Evolutionary conservation across 2,113 vertebrate genomes (phyloP), one percentile per base, ranked within the genome.

Genomic region (Corynorhinus townsendii): DNA sequence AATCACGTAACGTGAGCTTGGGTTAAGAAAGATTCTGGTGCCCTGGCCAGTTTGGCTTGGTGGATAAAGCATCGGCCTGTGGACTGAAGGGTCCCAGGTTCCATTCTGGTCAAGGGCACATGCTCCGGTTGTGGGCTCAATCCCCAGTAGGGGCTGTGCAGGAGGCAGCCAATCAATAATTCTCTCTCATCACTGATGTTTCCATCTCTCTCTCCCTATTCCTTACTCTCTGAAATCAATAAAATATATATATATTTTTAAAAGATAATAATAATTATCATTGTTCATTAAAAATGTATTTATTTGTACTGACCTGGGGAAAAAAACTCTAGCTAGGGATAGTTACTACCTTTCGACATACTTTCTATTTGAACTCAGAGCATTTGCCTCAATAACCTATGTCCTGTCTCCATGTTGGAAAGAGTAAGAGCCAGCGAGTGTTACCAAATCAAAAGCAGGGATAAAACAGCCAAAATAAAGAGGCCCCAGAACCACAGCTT

Each of bases 401-500:
- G 52, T 54, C 76, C 91, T 72, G 45, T 71, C 38, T 72, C 81
- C 43, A 19, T 9, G 19, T 10, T 92, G 22, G 40, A 87, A 88
- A 49, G n/a, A 47, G 71, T 79, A 83, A 83, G 88, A 89, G 33
- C 54, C 76, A 95, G 0, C 62, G 28, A 93, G 69, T 49, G 62
- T 91, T 86, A 95, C 56, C 81, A 94, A 80, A 89, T 38, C 93
- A 86, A 85, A 93, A 95, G 47, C 4, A 40, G 72, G 45, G 45
- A 83, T 93, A 92, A 97, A 94, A 73, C 16, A 75, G 62, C 69
- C 89, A 94, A 95, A 90, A 86, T 89, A 87, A 93, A 95, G n/a
- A 95, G 59, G 72, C 49, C 15, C 69, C 22, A 82, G 68, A 92
- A 88, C 40, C 59, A 54, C 2, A 94, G 89, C 68, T 89, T 87